phyloP scores from a whole-genome alignment of 2,113 vertebrate species.

The Pelusios castaneus region DNA sequence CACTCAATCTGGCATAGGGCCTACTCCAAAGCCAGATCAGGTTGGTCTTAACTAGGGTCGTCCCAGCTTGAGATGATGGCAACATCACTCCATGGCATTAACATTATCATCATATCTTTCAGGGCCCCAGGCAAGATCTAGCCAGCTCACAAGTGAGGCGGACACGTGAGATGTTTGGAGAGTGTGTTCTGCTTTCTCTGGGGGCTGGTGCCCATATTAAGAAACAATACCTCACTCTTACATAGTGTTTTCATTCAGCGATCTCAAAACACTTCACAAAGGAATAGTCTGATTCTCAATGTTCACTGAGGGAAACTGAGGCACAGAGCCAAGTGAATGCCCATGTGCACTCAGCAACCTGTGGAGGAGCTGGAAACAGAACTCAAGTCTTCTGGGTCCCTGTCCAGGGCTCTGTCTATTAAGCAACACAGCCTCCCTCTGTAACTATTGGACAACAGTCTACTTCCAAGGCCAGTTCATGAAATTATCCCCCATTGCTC shows the following conservation, averaged over 20 bases:
- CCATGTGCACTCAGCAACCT: neutral
- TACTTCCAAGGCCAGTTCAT: neutral
- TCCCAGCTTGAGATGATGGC: neutral
- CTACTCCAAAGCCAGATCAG: neutral
- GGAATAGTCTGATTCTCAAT: neutral
- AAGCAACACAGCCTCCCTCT: fast-evolving
- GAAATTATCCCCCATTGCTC: neutral
- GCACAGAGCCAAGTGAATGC: neutral
- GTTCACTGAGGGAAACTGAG: neutral
- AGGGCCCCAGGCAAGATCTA: neutral
- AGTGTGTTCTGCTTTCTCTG: neutral
- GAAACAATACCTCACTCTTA: neutral
- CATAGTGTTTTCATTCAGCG: fast-evolving
- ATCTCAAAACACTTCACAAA: neutral
- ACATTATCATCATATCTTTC: neutral
- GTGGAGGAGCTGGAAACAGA: neutral
- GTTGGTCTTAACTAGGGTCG: neutral
- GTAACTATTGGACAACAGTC: neutral
- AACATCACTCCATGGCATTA: neutral
- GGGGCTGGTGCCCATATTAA: neutral
- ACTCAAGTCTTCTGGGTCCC: neutral
- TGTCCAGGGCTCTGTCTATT: fast-evolving
- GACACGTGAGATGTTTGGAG: neutral
- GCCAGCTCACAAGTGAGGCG: neutral
- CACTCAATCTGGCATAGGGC: too few species aligned